Evolutionary conservation across 1,140 invertebrate genomes (phyloP), one percentile per base, ranked within the genome.

Genomic region (Panulirus ornatus): DNA sequence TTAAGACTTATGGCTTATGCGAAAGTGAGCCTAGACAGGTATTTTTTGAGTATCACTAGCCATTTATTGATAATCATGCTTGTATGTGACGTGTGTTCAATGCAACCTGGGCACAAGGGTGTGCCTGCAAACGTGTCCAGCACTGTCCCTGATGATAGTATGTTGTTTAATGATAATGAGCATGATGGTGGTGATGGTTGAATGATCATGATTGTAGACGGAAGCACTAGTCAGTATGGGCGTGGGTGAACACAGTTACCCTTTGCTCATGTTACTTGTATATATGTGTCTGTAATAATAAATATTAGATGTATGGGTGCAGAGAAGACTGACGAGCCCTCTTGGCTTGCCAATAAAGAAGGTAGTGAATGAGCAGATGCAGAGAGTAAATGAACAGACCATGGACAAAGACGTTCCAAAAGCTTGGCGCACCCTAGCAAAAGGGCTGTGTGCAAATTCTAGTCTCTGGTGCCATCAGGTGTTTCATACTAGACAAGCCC

Each of bases 401-500:
- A 89, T 75, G 88, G 88, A 89, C 88, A 89, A 89, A 84, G 47
- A 89, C 44, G 63, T 82, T 89, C 78, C 66, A 83, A 89, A 89
- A 89, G 88, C 88, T 89, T 89, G 88, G 88, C 88, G 70, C 88
- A 89, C 88, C 88, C 88, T 89, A 89, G 79, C 81, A 81, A 89
- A 89, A 89, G 88, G 88, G 88, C 88, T 90, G 88, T 90, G 88
- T 90, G 88, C 75, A 78, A 90, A 90, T 90, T 90, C 88, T 90
- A 90, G 88, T 90, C 88, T 90, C 83, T 84, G 70, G 88, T 90
- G 88, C 88, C 88, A 90, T 90, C 73, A 84, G 51, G 82, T 90
- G 71, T 84, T 89, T 89, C 58, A 47, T 83, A 89, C 79, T 81
- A 89, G 87, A 82, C 87, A 83, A 83, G 87, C 87, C 87, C 85